A percentile compares a stretch with the other conserved stretches of the same genome.
These are phyloP conservation scores for Himantopus leucocephalus DNA, from an alignment of 2,113 vertebrate species.

Conservation along the genomic window DNA sequence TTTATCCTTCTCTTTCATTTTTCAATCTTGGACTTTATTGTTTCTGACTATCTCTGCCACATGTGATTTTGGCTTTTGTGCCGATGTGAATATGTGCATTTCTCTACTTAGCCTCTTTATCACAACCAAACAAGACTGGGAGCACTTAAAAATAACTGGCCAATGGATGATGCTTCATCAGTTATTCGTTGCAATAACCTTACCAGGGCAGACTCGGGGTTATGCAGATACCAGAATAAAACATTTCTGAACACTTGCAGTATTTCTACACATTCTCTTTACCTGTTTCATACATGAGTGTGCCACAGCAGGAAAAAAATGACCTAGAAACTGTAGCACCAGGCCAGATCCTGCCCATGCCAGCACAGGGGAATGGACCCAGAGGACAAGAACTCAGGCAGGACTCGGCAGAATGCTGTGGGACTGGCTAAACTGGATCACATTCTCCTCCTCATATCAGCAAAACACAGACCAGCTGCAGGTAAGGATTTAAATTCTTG, in stretches of 20 bases:
- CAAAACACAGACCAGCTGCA: neutral
- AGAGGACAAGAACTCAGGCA: neutral
- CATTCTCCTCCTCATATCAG: neutral
- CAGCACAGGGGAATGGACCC: neutral
- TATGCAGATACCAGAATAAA: neutral
- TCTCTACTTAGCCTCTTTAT: slow-evolving; percentile 69
- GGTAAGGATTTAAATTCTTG: slow-evolving; percentile 6
- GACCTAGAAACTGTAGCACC: neutral
- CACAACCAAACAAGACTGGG: slow-evolving; percentile 56
- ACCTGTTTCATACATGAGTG: neutral
- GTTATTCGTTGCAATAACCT: slow-evolving; percentile 66
- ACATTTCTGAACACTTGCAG: neutral
- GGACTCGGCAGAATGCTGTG: neutral
- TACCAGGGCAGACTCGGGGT: neutral
- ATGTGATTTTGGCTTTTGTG: slow-evolving; percentile 57
- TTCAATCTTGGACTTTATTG: slow-evolving; percentile 66
- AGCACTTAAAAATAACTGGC: slow-evolving; percentile 65
- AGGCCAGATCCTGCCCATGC: neutral
- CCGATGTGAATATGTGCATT: slow-evolving; percentile 36
- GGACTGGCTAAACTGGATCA: neutral
- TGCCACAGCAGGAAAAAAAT: neutral
- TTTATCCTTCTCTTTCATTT: slow-evolving; percentile 65
- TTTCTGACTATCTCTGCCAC: slow-evolving; percentile 69
- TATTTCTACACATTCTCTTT: neutral
- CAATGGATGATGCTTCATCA: slow-evolving; percentile 53